A percentile compares a stretch with the other conserved stretches of the same genome.
Conservation (phyloP, 1,140 invertebrate genomes). For the Drepana arcuata region DNA sequence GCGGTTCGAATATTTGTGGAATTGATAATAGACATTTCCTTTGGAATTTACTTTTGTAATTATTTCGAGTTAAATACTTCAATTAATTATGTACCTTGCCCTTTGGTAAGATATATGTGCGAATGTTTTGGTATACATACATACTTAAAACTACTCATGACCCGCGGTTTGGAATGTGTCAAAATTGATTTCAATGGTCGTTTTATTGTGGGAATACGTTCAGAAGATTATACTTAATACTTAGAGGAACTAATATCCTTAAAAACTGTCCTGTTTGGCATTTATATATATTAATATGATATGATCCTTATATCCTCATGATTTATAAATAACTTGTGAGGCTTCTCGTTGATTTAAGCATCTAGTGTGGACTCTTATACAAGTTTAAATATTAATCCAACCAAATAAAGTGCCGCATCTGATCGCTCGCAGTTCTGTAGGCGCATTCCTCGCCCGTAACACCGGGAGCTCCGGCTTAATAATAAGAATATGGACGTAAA, state of each 20-base stretch:
- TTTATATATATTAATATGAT: background rate
- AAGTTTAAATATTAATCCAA: no score
- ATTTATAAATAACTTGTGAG: background rate
- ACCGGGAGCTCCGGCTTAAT: slow-evolving; percentile 64
- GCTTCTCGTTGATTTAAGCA: background rate
- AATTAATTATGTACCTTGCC: no score
- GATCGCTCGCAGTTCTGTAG: slow-evolving; percentile 31
- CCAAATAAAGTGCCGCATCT: slow-evolving; percentile 35
- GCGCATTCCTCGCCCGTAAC: slow-evolving; percentile 65
- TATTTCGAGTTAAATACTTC: background rate
- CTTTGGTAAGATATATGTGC: no score
- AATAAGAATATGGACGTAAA: slow-evolving; percentile 68
- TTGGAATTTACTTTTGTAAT: slow-evolving; percentile 5
- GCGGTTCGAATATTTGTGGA: slow-evolving; percentile 42
- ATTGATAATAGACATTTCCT: slow-evolving; percentile 16
- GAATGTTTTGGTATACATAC: no score
- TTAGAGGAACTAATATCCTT: background rate
- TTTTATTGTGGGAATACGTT: background rate
- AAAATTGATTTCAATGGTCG: background rate
- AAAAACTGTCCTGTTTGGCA: background rate
- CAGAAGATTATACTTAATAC: no score
- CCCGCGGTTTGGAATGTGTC: background rate
- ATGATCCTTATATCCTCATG: background rate
- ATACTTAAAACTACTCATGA: no score
- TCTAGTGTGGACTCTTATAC: no score